Evolutionary conservation across 2,888 invertebrate genomes (phyloP), one percentile per base, ranked within the genome.

Genomic region (Idaea biselata): DNA sequence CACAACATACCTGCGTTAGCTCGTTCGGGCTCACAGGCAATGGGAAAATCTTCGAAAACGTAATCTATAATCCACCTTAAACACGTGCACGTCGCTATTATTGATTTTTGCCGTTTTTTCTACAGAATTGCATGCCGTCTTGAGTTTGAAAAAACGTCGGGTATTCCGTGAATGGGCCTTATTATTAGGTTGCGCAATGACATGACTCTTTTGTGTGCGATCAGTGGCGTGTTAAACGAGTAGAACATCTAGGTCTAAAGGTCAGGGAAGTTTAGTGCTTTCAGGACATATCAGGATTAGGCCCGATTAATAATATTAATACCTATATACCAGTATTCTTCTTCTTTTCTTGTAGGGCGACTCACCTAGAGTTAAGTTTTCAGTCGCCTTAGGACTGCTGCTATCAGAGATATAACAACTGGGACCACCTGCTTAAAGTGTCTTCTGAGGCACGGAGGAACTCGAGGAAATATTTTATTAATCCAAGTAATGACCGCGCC

Each of bases 21-120:
- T 79, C 71, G 73, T 79, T 79, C 79, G 80, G 73, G 81, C 65
- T 66, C 68, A 60, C 59, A 67, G 63, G 79, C 84, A 85, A 84
- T 91, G 89, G 89, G 92, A 91, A 90, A 89, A 88, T 88, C 84
- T 82, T 85, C 86, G 72, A 84, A 88, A 88, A 87, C 83, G 84
- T 86, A 88, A 91, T 91, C 91, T 90, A 89, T 91, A 91, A 91
- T 92, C 91, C 91, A 83, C 84, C 85, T 87, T 73, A 86, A 90
- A 92, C 92, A 92, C 92, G 92, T 92, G 92, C 92, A 92, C 85
- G 76, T 71, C 72, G 82, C 91, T 83, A 91, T 91, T 91, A 92
- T 92, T 92, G 92, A 92, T 91, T 91, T n/a, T 91, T 88, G 88
- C 84, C 81, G 88, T 91, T 91, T 92, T 92, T 91, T 91, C 82